Percentiles rank a stretch among this genome's conserved stretches.
phyloP scores from a whole-genome alignment of 2,113 vertebrate species.

The Gadus chalcogrammus region DNA sequence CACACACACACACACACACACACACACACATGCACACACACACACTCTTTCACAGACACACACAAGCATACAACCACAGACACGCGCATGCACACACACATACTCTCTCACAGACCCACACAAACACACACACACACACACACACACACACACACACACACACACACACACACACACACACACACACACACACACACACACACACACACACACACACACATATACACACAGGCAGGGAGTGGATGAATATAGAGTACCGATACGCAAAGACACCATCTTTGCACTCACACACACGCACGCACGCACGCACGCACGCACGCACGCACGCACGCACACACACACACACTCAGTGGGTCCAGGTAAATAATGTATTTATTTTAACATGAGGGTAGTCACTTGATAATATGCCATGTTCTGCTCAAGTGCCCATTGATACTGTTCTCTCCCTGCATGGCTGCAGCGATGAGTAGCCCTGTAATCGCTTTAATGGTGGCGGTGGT shows the following conservation, averaged over 20 bases:
- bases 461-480: conserved; percentile 59
- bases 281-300: too few species aligned
- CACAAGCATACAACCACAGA: conserved; percentile 9
- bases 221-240: too few species aligned
- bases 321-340: conserved; percentile 23
- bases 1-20: conserved; percentile 35
- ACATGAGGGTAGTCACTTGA: conserved; percentile 63
- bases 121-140: too few species aligned
- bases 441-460: conserved; percentile 51
- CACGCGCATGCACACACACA: too few species aligned
- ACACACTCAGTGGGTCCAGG: conserved; percentile 27
- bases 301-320: too few species aligned
- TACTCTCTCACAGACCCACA: too few species aligned
- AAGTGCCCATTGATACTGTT: conserved; percentile 48
- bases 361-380: conserved; percentile 60
- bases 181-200: too few species aligned
- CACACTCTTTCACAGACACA: not conserved
- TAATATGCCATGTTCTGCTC: conserved; percentile 69
- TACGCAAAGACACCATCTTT: too few species aligned
- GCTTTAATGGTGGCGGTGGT: conserved; percentile 35
- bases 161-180: too few species aligned
- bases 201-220: too few species aligned
- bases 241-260: too few species aligned
- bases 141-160: too few species aligned
- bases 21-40: conserved; percentile 25